Evolutionary conservation across 1,140 invertebrate species (phyloP).

Genomic region (Tetramorium parvispinum): DNA sequence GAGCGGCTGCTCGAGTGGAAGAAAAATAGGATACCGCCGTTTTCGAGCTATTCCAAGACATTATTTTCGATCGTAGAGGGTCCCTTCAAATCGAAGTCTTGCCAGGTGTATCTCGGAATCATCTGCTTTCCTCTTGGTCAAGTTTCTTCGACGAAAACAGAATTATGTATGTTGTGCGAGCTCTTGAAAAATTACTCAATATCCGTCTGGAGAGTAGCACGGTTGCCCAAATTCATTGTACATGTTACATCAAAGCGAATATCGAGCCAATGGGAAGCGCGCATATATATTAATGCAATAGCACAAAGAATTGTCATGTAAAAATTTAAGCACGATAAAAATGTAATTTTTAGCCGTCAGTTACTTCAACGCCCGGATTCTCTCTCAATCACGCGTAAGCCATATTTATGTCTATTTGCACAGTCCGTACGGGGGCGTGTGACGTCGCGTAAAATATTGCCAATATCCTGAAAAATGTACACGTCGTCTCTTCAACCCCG

Average conservation of each 20-base stretch:
- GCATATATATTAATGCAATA: constrained; percentile 12
- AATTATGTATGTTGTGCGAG: constrained; percentile 31
- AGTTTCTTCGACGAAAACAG: constrained; percentile 7
- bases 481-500: constrained; percentile 43
- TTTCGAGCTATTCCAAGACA: constrained; percentile 60
- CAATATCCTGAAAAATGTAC: constrained; percentile 62
- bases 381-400: constrained; percentile 57
- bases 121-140: constrained; percentile 74
- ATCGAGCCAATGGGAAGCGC: background rate
- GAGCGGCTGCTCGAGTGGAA: constrained; percentile 78
- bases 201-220: background rate
- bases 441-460: constrained; percentile 60
- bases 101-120: constrained; percentile 78
- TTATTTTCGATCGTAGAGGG: constrained; percentile 49
- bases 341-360: constrained; percentile 58
- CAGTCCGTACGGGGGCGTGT: constrained; percentile 34
- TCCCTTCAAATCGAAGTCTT: constrained; percentile 42
- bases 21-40: constrained; percentile 74
- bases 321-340: constrained; percentile 56
- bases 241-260: background rate
- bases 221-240: background rate
- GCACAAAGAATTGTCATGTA: constrained; percentile 13
- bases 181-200: constrained; percentile 15
- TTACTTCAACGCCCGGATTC: constrained; percentile 39
- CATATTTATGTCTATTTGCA: constrained; percentile 61